Base-by-base conservation (phyloP, 2,113 vertebrate genomes). In the Apodemus sylvaticus region DNA sequence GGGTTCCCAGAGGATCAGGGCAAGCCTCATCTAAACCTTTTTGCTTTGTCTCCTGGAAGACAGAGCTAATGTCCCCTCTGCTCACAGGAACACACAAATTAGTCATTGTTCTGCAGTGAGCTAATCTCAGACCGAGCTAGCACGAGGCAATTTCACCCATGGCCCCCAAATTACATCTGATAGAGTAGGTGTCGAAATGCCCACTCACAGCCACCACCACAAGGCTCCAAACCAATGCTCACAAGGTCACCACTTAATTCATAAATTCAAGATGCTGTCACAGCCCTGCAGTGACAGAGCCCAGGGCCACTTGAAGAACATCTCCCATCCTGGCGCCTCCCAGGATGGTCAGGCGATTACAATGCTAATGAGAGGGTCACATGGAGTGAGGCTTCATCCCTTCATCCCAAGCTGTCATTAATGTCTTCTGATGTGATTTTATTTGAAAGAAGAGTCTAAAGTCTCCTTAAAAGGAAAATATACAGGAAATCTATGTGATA, bases 381-480 rank as follows among this genome's bases (percentile, higher is more conserved):
- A 1, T 5, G 29, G 83, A 76, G 60, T 36, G 55, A 31, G 62
- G 82, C 89, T 95, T 36, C 70, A 7, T 79, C 51, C 92, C 95
- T 91, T 91, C 90, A 74, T 89, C 87, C 71, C 79, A 76, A 92
- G 66, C 92, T 60, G 48, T 94, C 90, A 95, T 86, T 88, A 91
- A 97, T 96, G 95, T 86, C 94, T 94, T 92, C 93, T 89, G 96
- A 91, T 94, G 81, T 91, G 91, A 86, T 96, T 95, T 93, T 86
- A 71, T 94, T 92, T 94, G 94, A 95, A 90, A 93, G 83, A 78
- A 94, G 48, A 86, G 83, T 93, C 90, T 89, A 60, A 91, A 26
- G 16, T 62, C 55, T 64, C 76, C n/a, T 31, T 81, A 12, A 70
- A 90, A 88, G 87, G 53, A 55, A 53, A 34, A 53, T n/a, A 34